These are phyloP conservation scores for Prunella fulvescens DNA, from an alignment of 2,113 vertebrate genomes.

Conservation along the genomic window DNA sequence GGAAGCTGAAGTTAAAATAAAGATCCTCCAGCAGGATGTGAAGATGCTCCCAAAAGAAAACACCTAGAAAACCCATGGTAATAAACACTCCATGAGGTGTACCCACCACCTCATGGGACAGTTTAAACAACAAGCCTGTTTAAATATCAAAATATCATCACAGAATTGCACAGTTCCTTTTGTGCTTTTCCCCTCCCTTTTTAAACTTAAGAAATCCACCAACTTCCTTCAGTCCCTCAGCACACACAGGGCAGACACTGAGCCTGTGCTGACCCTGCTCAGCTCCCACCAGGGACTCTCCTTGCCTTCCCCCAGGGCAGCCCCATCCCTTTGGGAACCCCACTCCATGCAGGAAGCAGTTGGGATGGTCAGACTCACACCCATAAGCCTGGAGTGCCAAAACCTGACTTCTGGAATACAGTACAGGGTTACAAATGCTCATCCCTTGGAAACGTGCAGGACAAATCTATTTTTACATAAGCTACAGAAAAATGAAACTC, in stretches of 20 bases:
- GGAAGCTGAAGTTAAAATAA: neutral
- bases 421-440: neutral
- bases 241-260: accelerated
- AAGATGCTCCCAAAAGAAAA: neutral
- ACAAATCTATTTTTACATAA: neutral
- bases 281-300: neutral
- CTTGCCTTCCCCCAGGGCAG: neutral
- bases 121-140: accelerated
- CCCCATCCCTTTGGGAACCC: neutral
- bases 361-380: neutral
- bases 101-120: neutral
- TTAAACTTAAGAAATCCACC: neutral
- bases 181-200: neutral
- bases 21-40: neutral
- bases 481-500: neutral
- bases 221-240: neutral
- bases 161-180: neutral
- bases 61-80: accelerated
- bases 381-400: neutral
- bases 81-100: neutral
- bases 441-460: neutral
- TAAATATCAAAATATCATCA: neutral
- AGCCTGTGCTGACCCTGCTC: accelerated
- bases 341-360: too few relatives aligned
- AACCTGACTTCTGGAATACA: neutral